A percentile compares a stretch with the other conserved stretches of the same genome.
Evolutionary conservation across 2,888 invertebrate species (phyloP).

Genomic region (Pheosia tremula): DNA sequence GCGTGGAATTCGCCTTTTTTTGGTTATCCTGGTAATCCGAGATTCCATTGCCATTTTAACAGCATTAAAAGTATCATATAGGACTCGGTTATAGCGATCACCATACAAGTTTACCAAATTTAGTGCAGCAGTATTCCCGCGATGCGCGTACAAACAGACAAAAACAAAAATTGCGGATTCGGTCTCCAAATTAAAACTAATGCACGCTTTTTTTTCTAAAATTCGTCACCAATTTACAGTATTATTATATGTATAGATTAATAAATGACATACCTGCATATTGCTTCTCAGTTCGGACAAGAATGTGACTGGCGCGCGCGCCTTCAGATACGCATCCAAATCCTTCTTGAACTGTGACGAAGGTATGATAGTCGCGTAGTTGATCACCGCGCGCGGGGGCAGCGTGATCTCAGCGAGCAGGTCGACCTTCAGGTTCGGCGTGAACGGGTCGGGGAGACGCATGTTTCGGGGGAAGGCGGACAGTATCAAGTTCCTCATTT

Average conservation of each 20-base stretch:
- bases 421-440: conserved; percentile 97
- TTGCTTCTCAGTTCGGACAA: conserved; percentile 96
- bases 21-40: no score
- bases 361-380: conserved; percentile 94
- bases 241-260: not conserved
- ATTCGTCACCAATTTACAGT: not conserved
- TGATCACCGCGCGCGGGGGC: conserved; percentile 95
- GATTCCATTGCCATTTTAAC: no score
- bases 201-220: no score
- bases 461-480: conserved; percentile 99
- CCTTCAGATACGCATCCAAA: conserved; percentile 97
- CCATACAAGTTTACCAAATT: no score
- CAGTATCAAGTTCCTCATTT: conserved; percentile 98
- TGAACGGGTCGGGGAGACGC: conserved; percentile 99
- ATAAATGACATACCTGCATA: conserved; percentile 86
- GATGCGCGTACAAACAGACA: no score
- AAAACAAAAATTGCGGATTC: no score
- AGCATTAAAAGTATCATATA: no score
- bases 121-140: no score
- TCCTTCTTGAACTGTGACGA: conserved; percentile 96
- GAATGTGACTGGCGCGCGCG: conserved; percentile 97
- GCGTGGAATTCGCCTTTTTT: no score
- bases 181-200: no score
- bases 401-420: conserved; percentile 94
- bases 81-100: no score